Base-by-base conservation (phyloP, 2,888 invertebrate species). In the Cerceris rybyensis region DNA sequence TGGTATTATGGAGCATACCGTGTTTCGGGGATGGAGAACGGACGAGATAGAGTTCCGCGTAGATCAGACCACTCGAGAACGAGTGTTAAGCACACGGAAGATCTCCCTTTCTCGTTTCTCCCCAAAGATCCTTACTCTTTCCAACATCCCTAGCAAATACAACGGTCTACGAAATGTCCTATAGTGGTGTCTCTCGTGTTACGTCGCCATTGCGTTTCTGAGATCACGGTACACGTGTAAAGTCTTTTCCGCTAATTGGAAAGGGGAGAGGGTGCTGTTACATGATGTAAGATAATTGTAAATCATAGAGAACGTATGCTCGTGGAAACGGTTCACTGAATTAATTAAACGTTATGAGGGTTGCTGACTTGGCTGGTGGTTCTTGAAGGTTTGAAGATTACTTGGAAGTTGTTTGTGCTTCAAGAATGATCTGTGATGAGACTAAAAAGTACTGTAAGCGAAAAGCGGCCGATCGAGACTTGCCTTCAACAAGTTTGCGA, bases 1-100 rank as follows among this genome's bases (percentile, higher is more conserved):
- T 69, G 65, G 69, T 76, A 75, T 68, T 65, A 67, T 73, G 66
- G 68, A 65, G 67, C 63, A 65, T 65, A 66, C 58, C 61, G 78
- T 77, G 78, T 77, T 80, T 76, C 83, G 72, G 72, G 28, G 78
- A 76, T 66, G 66, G 58, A 65, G 78, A 76, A 76, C 76, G 75
- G 75, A 63, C 58, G 75, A 77, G 80, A 79, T 74, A 78, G 81
- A 84, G 84, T 85, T 87, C 61, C 78, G 59, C 77, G 77, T 77
- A 78, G 64, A 65, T 71, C 79, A 75, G 76, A 81, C 83, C 76
- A 82, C 71, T 82, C 70, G 71, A 80, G 75, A 76, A 81, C 70
- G 70, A 82, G 70, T 65, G 79, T 71, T 77, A 70, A 81, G 80
- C 58, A 72, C 74, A 74, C 80, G 68, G 63, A 70, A 72, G 7